Conservation (phyloP, 2,113 vertebrate genomes). For the Trematocara zebra region DNA sequence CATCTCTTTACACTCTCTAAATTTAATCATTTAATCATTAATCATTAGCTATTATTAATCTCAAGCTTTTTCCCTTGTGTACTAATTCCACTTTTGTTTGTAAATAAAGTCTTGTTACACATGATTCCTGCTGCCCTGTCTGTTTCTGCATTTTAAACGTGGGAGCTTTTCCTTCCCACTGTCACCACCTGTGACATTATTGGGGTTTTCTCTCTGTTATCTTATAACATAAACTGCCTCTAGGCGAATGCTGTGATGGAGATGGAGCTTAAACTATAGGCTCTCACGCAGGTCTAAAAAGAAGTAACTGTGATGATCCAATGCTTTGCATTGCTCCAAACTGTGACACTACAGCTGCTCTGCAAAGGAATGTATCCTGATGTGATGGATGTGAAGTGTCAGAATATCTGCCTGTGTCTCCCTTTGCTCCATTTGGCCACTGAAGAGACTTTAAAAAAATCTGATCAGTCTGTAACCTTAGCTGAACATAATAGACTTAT, state of each 20-base stretch:
- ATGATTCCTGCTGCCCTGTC: background rate
- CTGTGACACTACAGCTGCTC: conserved; percentile 12
- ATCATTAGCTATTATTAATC: background rate
- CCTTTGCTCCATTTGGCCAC: background rate
- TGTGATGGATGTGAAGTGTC: conserved; percentile 27
- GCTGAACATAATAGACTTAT: conserved; percentile 21
- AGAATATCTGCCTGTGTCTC: conserved; percentile 1
- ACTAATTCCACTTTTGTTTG: background rate
- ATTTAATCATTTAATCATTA: background rate
- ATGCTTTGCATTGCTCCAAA: background rate
- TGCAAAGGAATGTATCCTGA: background rate
- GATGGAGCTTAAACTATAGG: background rate
- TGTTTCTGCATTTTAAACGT: background rate
- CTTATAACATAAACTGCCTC: background rate
- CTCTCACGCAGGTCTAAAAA: background rate
- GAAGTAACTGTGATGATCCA: background rate
- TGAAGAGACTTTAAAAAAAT: conserved; percentile 19
- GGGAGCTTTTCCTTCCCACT: background rate
- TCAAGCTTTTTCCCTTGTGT: background rate
- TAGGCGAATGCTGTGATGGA: background rate
- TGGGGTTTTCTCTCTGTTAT: background rate
- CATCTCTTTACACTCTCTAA: background rate
- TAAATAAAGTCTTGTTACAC: background rate
- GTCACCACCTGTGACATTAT: background rate
- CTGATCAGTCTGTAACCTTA: conserved; percentile 18